Evolutionary conservation across 2,888 invertebrate genomes (phyloP), one percentile per base, ranked within the genome.

Genomic region (Polyploca ridens): DNA sequence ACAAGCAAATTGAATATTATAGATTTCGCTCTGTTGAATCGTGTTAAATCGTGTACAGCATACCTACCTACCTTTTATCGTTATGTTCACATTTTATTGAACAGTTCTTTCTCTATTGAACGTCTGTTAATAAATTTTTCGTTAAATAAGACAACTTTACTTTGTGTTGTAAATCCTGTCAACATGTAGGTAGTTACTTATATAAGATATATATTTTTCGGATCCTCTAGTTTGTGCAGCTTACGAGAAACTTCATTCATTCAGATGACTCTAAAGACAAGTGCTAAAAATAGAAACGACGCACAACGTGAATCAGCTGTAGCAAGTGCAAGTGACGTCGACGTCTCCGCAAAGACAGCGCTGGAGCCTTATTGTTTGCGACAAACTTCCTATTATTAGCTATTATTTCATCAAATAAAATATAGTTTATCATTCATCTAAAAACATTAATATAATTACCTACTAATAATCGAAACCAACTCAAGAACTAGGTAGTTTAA

Each of bases 251-350:
- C 72, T 69, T 74, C 74, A 74, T 81, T 81, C 76, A 82, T 72
- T 77, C 77, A 81, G 75, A 78, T 83, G 76, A 69, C 73, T 75
- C 76, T 78, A 85, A 84, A 87, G 81, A 83, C 82, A 69, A 65
- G 54, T 60, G 66, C 84, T 90, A 88, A 86, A 89, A 86, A 90
- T 90, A 91, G 86, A 81, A 67, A 65, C 80, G 79, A 85, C 84
- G 78, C 74, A 84, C 77, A 78, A 75, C 71, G 79, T 86, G 88
- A 88, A 84, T 89, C 89, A 90, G 88, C 87, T 87, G 86, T 84
- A 85, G 75, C 81, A 81, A 81, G 77, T 82, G 80, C 83, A 83
- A 76, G 72, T 78, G 75, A 78, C 78, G 78, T 79, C 69, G 77
- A 64, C 66, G 66, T 2, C 6, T 4, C 35, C 35, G 60, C 33